Evolutionary conservation across 1,140 invertebrate genomes (phyloP), one percentile per base, ranked within the genome.

Genomic region (Ephestia elutella): DNA sequence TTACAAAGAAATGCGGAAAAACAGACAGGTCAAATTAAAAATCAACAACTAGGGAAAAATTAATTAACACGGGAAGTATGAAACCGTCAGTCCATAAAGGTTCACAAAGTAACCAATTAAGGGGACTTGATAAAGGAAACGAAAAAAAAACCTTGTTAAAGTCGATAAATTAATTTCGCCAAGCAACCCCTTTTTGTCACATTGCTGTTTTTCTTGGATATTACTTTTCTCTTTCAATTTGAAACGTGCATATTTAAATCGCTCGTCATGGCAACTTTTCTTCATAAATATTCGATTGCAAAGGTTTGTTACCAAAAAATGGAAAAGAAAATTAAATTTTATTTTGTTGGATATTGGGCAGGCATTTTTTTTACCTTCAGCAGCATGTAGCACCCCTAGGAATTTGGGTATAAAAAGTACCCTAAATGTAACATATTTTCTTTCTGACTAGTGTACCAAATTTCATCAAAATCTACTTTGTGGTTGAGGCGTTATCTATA

Each of bases 151-250:
- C 63, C 62, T 62, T 64, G 55, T 64, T 67, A 60, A 72, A 71
- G 60, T 70, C 68, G 57, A 76, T 74, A 67, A 76, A 75, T 80
- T 73, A 77, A 75, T 80, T 71, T 69, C 54, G 60, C 62, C 58
- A 67, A 75, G 66, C 54, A 66, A 65, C 62, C 54, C 68, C 17
- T 63, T 66, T 68, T 66, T 70, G 65, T 74, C 63, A 32, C 30
- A 68, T 65, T 64, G 35, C 35, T 70, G 56, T 64, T 68, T 67
- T 68, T 67, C 61, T 70, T 67, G 55, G 51, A 54, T 18, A 53
- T 53, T 53, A 53, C 50, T 53, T 53, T 53, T 25, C 21, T 15
- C 15, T 50, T 21, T 25, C 9, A 53, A 8, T 53, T 20, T 25
- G 9, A 21, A 10, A 17, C 13, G 50, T 53, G 21, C 13, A 53